A percentile compares a stretch with the other conserved stretches of the same genome.
phyloP scores from a whole-genome alignment of 2,888 invertebrate genomes.

The Athripsodes cinereus region DNA sequence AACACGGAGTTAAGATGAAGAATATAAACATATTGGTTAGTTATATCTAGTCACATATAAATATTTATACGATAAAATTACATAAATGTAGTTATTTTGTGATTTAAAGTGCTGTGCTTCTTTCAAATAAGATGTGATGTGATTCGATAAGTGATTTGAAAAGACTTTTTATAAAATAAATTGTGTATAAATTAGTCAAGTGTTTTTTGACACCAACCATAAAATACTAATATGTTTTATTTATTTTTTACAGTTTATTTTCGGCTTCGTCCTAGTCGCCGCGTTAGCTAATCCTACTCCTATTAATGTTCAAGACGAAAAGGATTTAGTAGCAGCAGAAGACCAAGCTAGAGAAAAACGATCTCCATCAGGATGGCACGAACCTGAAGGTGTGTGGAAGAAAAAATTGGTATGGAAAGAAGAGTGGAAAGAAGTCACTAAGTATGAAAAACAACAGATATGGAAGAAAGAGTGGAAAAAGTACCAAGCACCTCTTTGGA shows the following conservation, averaged over 20 bases:
- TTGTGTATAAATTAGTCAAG: background rate
- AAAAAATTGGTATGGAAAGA: slow-evolving; percentile 80
- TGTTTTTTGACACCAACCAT: too few species aligned
- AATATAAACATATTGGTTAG: slow-evolving; percentile 19
- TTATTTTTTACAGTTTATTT: slow-evolving; percentile 49
- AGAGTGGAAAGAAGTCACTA: slow-evolving; percentile 73
- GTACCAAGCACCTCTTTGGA: slow-evolving; percentile 69
- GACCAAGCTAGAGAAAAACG: slow-evolving; percentile 49
- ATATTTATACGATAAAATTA: too few species aligned
- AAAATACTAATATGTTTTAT: background rate
- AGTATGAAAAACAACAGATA: slow-evolving; percentile 64
- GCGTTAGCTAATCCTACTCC: slow-evolving; percentile 36
- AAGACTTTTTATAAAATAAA: too few species aligned
- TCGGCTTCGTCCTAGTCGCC: slow-evolving; percentile 52
- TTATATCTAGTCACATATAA: background rate
- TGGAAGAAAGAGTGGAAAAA: slow-evolving; percentile 74
- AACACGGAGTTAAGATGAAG: slow-evolving; percentile 34
- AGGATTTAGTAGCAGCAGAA: slow-evolving; percentile 29
- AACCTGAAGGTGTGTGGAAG: slow-evolving; percentile 67
- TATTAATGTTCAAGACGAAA: slow-evolving; percentile 33
- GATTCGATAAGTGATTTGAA: background rate
- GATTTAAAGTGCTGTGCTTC: too few species aligned
- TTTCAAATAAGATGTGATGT: background rate
- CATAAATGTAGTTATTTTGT: too few species aligned
- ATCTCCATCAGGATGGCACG: slow-evolving; percentile 48